Percentiles rank a stretch among this genome's conserved stretches.
Evolutionary conservation across 2,888 invertebrate species (phyloP).

Genomic region (Nycteola revayana): DNA sequence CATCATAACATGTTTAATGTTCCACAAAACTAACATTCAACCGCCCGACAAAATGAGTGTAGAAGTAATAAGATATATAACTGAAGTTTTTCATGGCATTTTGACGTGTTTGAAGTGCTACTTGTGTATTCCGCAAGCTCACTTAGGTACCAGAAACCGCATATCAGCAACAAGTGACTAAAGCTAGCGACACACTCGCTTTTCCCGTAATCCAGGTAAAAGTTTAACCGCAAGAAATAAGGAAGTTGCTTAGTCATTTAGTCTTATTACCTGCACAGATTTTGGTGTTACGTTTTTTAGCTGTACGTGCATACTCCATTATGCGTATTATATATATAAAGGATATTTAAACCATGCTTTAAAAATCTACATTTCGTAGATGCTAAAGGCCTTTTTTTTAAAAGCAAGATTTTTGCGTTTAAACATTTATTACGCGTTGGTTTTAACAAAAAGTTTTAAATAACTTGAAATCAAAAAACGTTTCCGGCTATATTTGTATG

Average conservation of each 20-base stretch:
- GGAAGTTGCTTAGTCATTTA: constrained; percentile 42
- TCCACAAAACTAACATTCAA: too few species aligned
- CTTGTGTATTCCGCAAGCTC: constrained; percentile 24
- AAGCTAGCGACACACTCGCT: constrained; percentile 57
- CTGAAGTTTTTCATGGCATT: constrained; percentile 9
- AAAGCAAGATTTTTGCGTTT: too few species aligned
- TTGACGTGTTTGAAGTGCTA: constrained; percentile 16
- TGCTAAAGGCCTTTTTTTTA: too few species aligned
- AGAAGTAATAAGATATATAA: background rate
- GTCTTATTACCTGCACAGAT: constrained; percentile 30
- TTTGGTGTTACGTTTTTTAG: constrained; percentile 24
- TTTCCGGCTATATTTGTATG: too few species aligned
- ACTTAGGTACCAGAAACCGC: constrained; percentile 46
- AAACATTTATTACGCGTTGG: too few species aligned
- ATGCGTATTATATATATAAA: too few species aligned
- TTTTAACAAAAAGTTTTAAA: too few species aligned
- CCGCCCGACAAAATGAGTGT: too few species aligned
- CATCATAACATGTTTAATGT: too few species aligned
- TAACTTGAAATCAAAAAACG: too few species aligned
- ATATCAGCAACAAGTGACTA: constrained; percentile 56
- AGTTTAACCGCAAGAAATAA: constrained; percentile 51
- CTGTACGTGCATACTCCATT: background rate
- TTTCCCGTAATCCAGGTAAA: constrained; percentile 55
- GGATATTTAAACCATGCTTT: too few species aligned
- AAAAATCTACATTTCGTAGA: too few species aligned